Evolutionary conservation across 2,113 vertebrate species (phyloP).

Genomic region (Empidonax alnorum): DNA sequence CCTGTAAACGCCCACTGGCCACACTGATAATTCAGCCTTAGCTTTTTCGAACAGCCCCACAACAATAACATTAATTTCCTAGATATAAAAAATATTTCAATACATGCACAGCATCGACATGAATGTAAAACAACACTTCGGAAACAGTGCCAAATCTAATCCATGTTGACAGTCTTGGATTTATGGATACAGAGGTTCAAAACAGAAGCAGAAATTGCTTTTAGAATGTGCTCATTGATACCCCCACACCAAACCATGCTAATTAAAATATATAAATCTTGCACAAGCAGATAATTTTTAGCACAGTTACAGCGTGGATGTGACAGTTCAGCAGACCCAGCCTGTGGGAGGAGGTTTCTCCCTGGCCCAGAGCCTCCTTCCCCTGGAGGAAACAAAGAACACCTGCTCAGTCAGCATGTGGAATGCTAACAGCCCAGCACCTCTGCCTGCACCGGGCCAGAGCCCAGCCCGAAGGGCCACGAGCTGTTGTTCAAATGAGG

Average conservation of each 20-base stretch:
- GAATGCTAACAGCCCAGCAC: not conserved
- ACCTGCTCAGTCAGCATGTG: fast-evolving
- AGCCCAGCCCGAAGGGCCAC: not conserved
- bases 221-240: not conserved
- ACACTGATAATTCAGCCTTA: not conserved
- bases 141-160: not conserved
- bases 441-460: not conserved
- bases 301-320: not conserved
- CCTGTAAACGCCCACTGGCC: not conserved
- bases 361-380: not conserved
- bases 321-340: not conserved
- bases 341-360: not conserved
- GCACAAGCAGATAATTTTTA: not conserved
- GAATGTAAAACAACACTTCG: not conserved
- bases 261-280: not conserved
- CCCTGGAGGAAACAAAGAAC: not conserved
- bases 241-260: not conserved
- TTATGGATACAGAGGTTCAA: not conserved
- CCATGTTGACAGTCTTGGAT: not conserved
- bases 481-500: not conserved
- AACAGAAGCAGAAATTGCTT: not conserved
- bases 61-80: not conserved
- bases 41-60: not conserved
- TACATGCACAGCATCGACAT: not conserved
- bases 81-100: not conserved